phyloP scores from a whole-genome alignment of 2,888 invertebrate genomes.

The Brenthis hecate region DNA sequence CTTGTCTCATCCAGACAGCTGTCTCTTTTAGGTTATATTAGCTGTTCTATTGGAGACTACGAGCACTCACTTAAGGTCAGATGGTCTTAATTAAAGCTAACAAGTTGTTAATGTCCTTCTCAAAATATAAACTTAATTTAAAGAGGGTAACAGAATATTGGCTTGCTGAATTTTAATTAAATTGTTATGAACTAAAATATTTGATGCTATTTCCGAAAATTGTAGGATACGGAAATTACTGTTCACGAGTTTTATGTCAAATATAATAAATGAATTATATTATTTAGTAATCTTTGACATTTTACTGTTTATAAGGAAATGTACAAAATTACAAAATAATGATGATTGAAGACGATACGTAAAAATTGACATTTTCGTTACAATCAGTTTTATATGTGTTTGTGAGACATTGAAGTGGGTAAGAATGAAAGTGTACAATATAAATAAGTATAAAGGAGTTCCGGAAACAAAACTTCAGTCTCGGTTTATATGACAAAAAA shows the following conservation, averaged over 20 bases:
- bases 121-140: constrained; percentile 15
- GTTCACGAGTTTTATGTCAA: background rate
- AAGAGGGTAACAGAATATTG: constrained; percentile 15
- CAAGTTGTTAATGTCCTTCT: constrained; percentile 29
- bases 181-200: constrained; percentile 2
- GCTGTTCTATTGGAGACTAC: constrained; percentile 21
- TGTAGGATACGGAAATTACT: background rate
- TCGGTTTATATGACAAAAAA: too few species aligned
- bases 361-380: too few species aligned
- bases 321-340: too few species aligned
- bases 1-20: constrained; percentile 22
- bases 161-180: constrained; percentile 20
- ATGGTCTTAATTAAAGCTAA: constrained; percentile 30
- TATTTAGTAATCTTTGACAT: too few species aligned
- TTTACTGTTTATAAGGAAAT: too few species aligned
- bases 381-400: too few species aligned
- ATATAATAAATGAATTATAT: too few species aligned
- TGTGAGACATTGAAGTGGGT: too few species aligned
- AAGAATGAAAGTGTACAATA: too few species aligned
- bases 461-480: too few species aligned
- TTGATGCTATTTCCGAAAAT: background rate
- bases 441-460: too few species aligned
- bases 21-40: constrained; percentile 24
- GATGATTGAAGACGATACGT: too few species aligned
- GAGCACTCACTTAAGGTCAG: constrained; percentile 19